phyloP scores from a whole-genome alignment of 2,888 invertebrate genomes.

The Chironomus riparius region DNA sequence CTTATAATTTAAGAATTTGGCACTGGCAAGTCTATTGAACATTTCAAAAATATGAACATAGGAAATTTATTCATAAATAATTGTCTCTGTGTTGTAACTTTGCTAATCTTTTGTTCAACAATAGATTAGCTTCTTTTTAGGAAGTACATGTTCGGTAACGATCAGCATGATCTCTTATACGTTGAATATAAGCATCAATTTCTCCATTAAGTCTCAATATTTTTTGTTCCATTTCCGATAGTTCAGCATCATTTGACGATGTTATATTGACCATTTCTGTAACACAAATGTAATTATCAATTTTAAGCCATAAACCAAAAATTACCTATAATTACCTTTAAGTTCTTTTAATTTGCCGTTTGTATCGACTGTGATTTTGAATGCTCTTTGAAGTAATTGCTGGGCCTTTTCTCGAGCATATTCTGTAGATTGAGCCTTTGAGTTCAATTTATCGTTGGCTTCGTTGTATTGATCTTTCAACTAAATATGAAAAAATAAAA shows the following conservation, averaged over 20 bases:
- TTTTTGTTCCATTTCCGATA: conserved; percentile 49
- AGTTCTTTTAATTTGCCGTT: conserved; percentile 63
- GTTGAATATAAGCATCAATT: conserved; percentile 52
- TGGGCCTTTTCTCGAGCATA: conserved; percentile 72
- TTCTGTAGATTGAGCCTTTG: conserved; percentile 65
- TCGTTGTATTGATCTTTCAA: conserved; percentile 61
- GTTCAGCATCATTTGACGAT: conserved; percentile 48
- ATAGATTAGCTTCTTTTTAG: not conserved
- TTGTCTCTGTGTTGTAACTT: not conserved
- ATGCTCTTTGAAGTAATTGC: conserved; percentile 66
- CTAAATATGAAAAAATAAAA: conserved; percentile 29
- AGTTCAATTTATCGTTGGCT: conserved; percentile 61
- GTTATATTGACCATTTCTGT: conserved; percentile 53
- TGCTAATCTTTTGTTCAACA: too few relatives aligned
- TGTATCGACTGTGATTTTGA: conserved; percentile 71
- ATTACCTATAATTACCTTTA: conserved; percentile 41
- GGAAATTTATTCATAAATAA: not conserved
- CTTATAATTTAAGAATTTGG: not conserved
- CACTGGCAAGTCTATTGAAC: not conserved
- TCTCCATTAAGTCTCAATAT: conserved; percentile 53
- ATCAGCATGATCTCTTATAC: conserved; percentile 53
- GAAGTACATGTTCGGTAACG: conserved; percentile 52
- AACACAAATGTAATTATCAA: not conserved
- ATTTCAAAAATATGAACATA: not conserved
- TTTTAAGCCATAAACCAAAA: not conserved